These are phyloP conservation scores for Chaunax sp. DNA, from an alignment of 2,797 vertebrate species.

Conservation along the genomic window DNA sequence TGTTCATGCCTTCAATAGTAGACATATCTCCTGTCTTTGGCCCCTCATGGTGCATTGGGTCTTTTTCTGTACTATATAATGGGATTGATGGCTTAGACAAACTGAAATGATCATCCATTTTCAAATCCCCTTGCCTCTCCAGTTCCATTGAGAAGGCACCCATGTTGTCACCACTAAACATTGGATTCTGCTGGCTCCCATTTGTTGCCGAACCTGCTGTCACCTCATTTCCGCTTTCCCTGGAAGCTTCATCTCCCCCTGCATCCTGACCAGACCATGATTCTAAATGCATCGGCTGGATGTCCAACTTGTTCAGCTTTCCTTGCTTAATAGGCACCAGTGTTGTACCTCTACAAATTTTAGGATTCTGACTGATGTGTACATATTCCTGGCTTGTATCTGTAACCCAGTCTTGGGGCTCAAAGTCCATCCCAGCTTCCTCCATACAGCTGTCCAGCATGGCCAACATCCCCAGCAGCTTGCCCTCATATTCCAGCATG, in stretches of 20 bases:
- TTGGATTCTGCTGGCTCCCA: slow-evolving; percentile 6
- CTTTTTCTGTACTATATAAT: slow-evolving; percentile 17
- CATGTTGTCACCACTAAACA: slow-evolving; percentile 45
- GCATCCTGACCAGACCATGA: slow-evolving; percentile 6
- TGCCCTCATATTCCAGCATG: slow-evolving; percentile 76
- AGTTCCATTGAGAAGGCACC: slow-evolving; percentile 80
- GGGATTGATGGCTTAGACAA: slow-evolving; percentile 73
- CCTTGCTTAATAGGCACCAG: slow-evolving; percentile 25
- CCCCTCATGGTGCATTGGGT: slow-evolving; percentile 15
- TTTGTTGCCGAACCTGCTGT: slow-evolving; percentile 12
- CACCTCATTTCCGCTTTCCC: slow-evolving; percentile 5
- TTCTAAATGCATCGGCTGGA: slow-evolving; percentile 20
- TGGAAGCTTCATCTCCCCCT: slow-evolving; percentile 9
- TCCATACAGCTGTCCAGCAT: slow-evolving; percentile 85
- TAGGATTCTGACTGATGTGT: slow-evolving; percentile 58
- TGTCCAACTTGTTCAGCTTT: slow-evolving; percentile 19
- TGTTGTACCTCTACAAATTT: slow-evolving; percentile 27
- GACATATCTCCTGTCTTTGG: slow-evolving; percentile 8
- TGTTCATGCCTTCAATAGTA: not conserved
- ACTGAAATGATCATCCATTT: slow-evolving; percentile 54
- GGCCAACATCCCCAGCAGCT: slow-evolving; percentile 79
- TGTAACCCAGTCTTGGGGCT: slow-evolving; percentile 80
- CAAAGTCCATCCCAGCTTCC: slow-evolving; percentile 80
- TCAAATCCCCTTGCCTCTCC: slow-evolving; percentile 69
- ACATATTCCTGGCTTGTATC: slow-evolving; percentile 76